Evolutionary conservation across 2,888 invertebrate species (phyloP).

Genomic region (Cylindroiulus punctatus): DNA sequence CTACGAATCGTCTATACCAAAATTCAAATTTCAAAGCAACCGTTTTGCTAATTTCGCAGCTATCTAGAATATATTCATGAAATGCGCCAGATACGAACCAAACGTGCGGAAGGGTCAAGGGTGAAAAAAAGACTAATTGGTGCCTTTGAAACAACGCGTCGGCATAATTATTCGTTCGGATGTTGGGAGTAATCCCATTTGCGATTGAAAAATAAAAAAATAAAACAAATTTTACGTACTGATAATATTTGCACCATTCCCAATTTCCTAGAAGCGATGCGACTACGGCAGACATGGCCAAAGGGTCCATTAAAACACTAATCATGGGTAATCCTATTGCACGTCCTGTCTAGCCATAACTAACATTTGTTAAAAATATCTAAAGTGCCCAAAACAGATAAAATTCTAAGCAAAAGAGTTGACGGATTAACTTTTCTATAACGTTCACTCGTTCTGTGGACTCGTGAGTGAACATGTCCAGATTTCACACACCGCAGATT

Average conservation of each 20-base stretch:
- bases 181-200: slow-evolving; percentile 29
- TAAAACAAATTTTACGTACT: background rate
- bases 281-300: background rate
- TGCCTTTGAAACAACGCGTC: background rate
- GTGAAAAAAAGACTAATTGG: background rate
- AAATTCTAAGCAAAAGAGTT: no score
- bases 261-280: background rate
- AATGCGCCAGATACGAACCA: slow-evolving; percentile 9
- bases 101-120: slow-evolving; percentile 10
- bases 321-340: background rate
- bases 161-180: background rate
- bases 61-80: slow-evolving; percentile 34
- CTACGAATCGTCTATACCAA: slow-evolving; percentile 9
- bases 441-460: no score
- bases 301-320: background rate
- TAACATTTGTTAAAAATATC: background rate
- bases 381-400: background rate
- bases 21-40: slow-evolving; percentile 17
- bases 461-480: no score
- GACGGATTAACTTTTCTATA: no score
- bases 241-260: background rate
- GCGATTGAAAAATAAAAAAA: background rate
- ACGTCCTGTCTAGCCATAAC: background rate
- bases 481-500: no score
- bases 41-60: slow-evolving; percentile 41